Evolutionary conservation across 1,140 invertebrate species (phyloP), one percentile per base, ranked within the genome.

Genomic region (Frieseomelitta varia): DNA sequence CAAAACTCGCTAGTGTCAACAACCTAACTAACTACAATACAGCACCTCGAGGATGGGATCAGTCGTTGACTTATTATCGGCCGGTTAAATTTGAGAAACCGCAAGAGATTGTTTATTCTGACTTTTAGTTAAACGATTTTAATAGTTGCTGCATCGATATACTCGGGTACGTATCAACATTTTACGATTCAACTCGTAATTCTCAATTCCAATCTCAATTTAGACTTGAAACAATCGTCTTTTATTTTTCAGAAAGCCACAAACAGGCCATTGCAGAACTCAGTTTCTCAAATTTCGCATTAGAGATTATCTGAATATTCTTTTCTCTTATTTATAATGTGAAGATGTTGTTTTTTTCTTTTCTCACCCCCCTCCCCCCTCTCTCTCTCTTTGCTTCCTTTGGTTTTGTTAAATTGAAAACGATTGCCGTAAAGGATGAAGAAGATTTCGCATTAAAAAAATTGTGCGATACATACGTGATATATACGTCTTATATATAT

Each of bases 21-120:
- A 93, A 92, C 65, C 63, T 95, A 84, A 92, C 94, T 61, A 97
- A 97, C 87, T 98, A 97, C 92, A 98, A 98, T 87, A 97, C 97
- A 2, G 97, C 97, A 51, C 97, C 97, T n/a, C 95, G 97, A 78
- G 97, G 97, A 12, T 98, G 97, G 97, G 95, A 96, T 27, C 95
- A 96, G 85, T 95, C 95, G 69, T 95, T 95, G 80, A 95, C 96
- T 24, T 96, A 96, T 83, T 97, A 97, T 93, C 95, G 96, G 84
- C 97, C 97, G 1, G 95, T 97, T 39, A 96, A 96, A 61, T 97
- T 97, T 92, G 94, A 95, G 58, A 95, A 95, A 83, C 92, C 94
- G 1, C 94, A 93, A 79, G 93, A 95, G 30, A 91, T 96, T 89
- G 91, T 94, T 30, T 97, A 96, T 91, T 96, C 96, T 68, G 96